Evolutionary conservation across 1,140 invertebrate genomes (phyloP), one percentile per base, ranked within the genome.

Genomic region (Cheumatopsyche charites): DNA sequence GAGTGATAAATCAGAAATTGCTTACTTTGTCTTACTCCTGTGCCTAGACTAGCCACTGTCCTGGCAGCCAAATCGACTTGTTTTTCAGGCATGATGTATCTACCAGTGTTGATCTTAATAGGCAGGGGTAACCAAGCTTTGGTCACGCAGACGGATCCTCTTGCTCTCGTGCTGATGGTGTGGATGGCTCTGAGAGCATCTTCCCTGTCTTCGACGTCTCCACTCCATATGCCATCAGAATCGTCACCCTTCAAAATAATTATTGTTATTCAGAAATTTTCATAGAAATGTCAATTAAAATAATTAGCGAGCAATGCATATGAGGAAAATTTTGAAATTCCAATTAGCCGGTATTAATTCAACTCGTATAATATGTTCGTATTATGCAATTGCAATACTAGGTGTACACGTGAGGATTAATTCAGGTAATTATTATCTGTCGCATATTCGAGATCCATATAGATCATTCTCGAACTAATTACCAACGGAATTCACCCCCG

Each of bases 51-150:
- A 73, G 90, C 88, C 1, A 93, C 80, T 73, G 92, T 83, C 69
- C 86, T 87, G 17, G 91, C 90, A 0, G 90, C 88, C 73, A 93
- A 84, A 78, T 92, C 90, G 1, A 89, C 87, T 75, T 92, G 90
- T 75, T 91, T 90, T 65, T 89, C 83, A 23, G 88, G 87, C 1
- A 87, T 83, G 77, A 91, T 89, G 83, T 90, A 92, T 19, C 88
- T 82, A 12, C 84, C 79, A 1, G 89, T 85, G 78, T 90, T 86
- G 70, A 93, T 79, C 11, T 87, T 87, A 55, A 90, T 87, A 41
- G 86, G 84, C 42, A 92, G 82, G 5, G 88, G 85, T 49, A 89
- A 88, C 80, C 88, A 91, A 21, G 86, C 84, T 77, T 88, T 87
- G 6, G 87, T 89, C 69, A 91, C 88, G 79, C 91, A 93, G 62